Evolutionary conservation across 2,113 vertebrate genomes (phyloP).

Genomic region (Arvicanthis niloticus): DNA sequence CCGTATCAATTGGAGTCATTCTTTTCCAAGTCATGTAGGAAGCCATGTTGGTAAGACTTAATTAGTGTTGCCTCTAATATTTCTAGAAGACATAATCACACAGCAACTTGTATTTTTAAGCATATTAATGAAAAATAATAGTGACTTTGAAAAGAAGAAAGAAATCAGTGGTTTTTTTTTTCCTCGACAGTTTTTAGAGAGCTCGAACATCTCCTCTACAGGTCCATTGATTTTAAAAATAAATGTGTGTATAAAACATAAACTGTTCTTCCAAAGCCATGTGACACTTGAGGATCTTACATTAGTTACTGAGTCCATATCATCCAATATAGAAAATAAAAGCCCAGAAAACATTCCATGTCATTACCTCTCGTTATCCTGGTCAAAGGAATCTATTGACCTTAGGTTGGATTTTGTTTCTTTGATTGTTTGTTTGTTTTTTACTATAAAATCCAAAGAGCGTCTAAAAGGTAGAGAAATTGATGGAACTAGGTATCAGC

Average conservation of each 20-base stretch:
- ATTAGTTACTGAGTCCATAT: background rate
- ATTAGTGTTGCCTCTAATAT: background rate
- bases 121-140: background rate
- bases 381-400: background rate
- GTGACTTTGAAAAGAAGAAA: background rate
- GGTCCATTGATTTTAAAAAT: background rate
- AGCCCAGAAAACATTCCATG: background rate
- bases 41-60: background rate
- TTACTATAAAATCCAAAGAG: background rate
- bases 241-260: background rate
- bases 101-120: background rate
- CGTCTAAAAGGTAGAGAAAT: background rate
- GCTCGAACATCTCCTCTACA: rapidly evolving
- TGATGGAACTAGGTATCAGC: background rate
- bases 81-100: background rate
- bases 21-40: background rate
- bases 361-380: background rate
- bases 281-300: background rate
- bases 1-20: background rate
- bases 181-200: background rate
- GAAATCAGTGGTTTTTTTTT: background rate
- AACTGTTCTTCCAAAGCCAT: background rate
- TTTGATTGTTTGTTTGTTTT: background rate
- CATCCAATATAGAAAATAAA: background rate
- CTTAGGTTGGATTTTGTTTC: background rate